Evolutionary conservation across 2,113 vertebrate species (phyloP), one percentile per base, ranked within the genome.

Genomic region (Hemicordylus capensis): DNA sequence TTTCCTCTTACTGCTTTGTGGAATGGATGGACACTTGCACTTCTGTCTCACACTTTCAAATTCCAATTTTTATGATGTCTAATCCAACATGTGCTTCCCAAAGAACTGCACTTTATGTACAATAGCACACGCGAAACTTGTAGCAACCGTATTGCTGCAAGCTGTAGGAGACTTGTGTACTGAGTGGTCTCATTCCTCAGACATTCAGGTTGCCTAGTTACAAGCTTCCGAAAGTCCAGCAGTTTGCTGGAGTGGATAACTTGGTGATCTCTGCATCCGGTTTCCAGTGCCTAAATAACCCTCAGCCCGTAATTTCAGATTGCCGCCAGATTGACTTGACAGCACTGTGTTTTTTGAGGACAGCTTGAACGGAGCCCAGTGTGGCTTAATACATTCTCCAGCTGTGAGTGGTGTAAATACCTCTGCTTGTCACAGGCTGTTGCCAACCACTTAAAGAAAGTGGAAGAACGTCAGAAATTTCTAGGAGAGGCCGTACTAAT

Each of bases 401-500:
- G 48, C 20, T 24, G 54, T 34, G 76, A 73, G 24, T 26, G 37
- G 80, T 89, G 83, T 87, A 86, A 34, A 56, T 56, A 3, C 72
- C 0, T 5, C 84, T 85, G 81, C 83, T 89, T 6, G 0, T 58
- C 15, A 14, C 54, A 83, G 31, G 6, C 19, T 46, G 76, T 73
- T 59, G 9, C 74, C 85, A 75, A 77, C 67, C 79, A 89, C 2
- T 0, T 85, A 54, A 88, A 12, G 5, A 87, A 81, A 46, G 83
- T 77, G 83, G 24, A 39, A 44, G 81, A 86, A 54, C 77, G 0
- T 26, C 73, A 89, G 80, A 80, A 90, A 42, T 14, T 37, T 37
- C 77, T 81, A 9, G 74, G 67, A 84, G 88, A 91, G 85, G 12
- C 11, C 17, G 51, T 54, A 34, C 64, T 77, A 7, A 84, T 64